A percentile compares a stretch with the other conserved stretches of the same genome.
Evolutionary conservation across 2,113 vertebrate genomes (phyloP).

Genomic region (Xenus cinereus): DNA sequence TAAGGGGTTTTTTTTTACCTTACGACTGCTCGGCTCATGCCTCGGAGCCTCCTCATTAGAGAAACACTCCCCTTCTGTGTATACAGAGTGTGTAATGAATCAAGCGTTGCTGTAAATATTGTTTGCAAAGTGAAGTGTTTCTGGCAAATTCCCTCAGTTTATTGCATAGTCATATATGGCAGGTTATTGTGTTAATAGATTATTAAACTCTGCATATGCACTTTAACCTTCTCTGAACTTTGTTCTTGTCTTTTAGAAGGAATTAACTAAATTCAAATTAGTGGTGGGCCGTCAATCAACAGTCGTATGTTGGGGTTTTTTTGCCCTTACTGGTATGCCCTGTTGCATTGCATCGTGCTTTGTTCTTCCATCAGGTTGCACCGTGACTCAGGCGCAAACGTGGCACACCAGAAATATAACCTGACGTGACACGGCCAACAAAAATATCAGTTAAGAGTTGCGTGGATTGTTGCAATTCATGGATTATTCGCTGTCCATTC

Average conservation of each 20-base stretch:
- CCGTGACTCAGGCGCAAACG: conserved; percentile 25
- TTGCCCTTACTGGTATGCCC: background rate
- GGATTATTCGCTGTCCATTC: background rate
- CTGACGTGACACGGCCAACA: conserved; percentile 19
- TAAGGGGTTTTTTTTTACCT: background rate
- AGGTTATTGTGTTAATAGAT: conserved; percentile 23
- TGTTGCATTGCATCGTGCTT: background rate
- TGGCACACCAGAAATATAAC: conserved; percentile 25
- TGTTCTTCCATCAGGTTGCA: conserved; percentile 19
- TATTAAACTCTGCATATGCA: background rate
- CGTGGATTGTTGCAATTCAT: background rate
- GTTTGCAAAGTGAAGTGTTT: conserved; percentile 25
- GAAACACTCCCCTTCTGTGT: background rate
- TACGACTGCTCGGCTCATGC: background rate
- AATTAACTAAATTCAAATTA: conserved; percentile 27
- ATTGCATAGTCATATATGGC: conserved; percentile 1
- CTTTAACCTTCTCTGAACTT: conserved; percentile 37
- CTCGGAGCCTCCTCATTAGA: background rate
- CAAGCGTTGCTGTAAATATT: conserved; percentile 3
- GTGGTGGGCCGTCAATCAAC: background rate
- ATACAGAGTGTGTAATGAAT: background rate
- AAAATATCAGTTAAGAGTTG: conserved; percentile 10
- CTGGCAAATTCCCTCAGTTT: background rate
- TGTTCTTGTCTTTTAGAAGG: conserved; percentile 18
- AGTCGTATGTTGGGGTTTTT: background rate